Conservation (phyloP, 1,140 invertebrate genomes). For the Pantala flavescens region DNA sequence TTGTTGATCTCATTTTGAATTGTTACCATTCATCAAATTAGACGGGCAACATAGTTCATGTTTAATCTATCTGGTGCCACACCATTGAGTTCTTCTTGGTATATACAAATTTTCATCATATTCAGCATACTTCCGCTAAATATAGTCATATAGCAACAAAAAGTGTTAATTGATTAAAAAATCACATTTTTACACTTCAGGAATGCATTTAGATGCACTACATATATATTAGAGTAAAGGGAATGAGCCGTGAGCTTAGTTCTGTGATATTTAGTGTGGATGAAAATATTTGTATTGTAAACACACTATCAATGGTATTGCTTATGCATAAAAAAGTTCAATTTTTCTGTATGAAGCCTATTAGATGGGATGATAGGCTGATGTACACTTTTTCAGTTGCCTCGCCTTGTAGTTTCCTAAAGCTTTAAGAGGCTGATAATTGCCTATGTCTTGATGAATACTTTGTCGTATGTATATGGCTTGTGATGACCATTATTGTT, state of each 20-base stretch:
- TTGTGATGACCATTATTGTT: slow-evolving; percentile 7
- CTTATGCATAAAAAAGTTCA: neutral
- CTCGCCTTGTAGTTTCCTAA: neutral
- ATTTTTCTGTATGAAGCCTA: neutral
- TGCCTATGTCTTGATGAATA: neutral
- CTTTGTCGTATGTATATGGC: neutral
- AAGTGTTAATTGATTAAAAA: neutral
- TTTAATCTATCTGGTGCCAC: neutral
- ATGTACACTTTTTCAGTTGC: neutral
- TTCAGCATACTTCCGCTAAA: neutral
- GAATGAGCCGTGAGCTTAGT: neutral
- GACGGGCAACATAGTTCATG: neutral
- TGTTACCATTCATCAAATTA: neutral
- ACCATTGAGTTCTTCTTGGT: neutral
- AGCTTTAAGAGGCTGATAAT: neutral
- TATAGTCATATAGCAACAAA: neutral
- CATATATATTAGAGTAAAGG: neutral
- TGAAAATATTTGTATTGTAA: neutral
- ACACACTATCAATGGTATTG: neutral
- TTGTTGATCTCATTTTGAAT: slow-evolving; percentile 3
- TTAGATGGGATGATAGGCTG: neutral
- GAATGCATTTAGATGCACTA: neutral
- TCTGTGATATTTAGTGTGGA: slow-evolving; percentile 9
- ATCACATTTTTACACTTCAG: neutral
- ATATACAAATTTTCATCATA: neutral